phyloP scores from a whole-genome alignment of 2,888 invertebrate genomes.

The Rhyacophila evoluta region DNA sequence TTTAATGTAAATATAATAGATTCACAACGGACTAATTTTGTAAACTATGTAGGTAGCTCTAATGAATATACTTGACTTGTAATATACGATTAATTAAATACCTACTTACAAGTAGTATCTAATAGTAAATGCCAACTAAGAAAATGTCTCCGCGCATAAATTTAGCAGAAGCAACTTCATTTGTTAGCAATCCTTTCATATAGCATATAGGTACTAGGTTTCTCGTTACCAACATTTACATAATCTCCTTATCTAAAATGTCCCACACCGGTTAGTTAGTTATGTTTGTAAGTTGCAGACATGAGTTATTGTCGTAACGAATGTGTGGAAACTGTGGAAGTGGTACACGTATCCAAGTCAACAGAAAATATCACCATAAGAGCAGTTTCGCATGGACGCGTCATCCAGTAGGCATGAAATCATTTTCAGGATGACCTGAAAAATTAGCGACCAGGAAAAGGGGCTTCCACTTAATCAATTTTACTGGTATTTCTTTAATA shows the following conservation, averaged over 20 bases:
- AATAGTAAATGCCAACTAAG: neutral
- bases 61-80: no score
- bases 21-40: no score
- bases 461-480: no score
- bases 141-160: neutral
- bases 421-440: no score
- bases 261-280: constrained; percentile 19
- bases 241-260: constrained; percentile 22
- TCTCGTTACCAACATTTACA: neutral
- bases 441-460: no score
- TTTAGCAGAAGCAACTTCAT: neutral
- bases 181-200: constrained; percentile 10
- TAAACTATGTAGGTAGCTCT: no score
- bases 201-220: neutral
- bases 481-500: no score
- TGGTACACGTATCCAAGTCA: neutral
- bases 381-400: neutral
- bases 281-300: constrained; percentile 8
- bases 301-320: constrained; percentile 1
- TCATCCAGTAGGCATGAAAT: no score
- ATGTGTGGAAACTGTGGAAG: neutral
- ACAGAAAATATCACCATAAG: neutral
- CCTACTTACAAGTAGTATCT: neutral
- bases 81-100: no score
- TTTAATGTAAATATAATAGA: no score